These are phyloP conservation scores for Callaeas wilsoni DNA, from an alignment of 2,113 vertebrate genomes.

Conservation along the genomic window DNA sequence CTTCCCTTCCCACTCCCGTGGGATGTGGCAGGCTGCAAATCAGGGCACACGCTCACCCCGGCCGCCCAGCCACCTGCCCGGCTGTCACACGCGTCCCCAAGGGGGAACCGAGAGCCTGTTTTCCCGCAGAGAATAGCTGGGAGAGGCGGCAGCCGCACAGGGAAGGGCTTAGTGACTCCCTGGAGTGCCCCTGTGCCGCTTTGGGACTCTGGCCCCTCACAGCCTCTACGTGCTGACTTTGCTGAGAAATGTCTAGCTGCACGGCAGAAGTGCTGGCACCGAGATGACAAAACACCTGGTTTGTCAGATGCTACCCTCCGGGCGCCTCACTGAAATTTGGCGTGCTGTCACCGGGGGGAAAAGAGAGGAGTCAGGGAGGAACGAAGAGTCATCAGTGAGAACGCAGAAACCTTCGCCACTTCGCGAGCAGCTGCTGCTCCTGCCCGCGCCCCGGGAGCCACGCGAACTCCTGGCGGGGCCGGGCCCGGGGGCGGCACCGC, in stretches of 20 bases:
- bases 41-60: background rate
- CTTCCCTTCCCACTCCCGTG: background rate
- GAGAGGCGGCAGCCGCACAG: background rate
- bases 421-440: rapidly evolving
- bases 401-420: background rate
- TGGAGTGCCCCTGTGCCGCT: background rate
- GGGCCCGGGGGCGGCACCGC: background rate
- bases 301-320: background rate
- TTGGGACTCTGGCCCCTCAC: background rate
- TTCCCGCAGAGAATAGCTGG: background rate
- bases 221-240: background rate
- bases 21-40: background rate
- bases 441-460: background rate
- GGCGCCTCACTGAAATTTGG: background rate
- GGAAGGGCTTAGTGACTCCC: rapidly evolving
- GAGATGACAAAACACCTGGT: background rate
- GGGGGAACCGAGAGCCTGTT: background rate
- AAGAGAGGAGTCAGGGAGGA: too few relatives aligned
- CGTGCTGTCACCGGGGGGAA: too few relatives aligned
- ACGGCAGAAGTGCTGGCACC: rapidly evolving
- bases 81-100: rapidly evolving
- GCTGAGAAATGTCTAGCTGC: background rate
- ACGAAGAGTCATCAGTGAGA: background rate
- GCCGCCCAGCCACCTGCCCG: background rate
- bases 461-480: too few relatives aligned